Base-by-base conservation (phyloP, 2,888 invertebrate species). In the Oxycera nigricornis region DNA sequence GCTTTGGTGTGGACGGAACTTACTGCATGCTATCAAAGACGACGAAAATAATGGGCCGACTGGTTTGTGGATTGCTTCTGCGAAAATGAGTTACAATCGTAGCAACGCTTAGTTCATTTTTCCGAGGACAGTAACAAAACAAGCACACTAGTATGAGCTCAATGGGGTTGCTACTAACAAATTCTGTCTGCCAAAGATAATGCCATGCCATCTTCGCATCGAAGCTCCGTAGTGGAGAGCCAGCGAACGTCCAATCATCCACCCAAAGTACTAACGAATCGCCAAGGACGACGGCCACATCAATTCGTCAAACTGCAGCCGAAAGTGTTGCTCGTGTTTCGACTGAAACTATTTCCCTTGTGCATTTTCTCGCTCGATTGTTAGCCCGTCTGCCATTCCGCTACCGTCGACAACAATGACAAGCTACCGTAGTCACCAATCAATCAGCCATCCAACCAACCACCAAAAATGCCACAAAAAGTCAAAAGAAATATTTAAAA, bases 361-460 rank as follows among this genome's bases (percentile, higher is more conserved):
- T 50, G 41, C 70, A 67, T 39, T 57, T 72, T 67, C 59, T 59
- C 61, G 72, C 26, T 55, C 73, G 73, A 55, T 73, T 55, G 52
- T 46, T 57, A 70, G 73, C 52, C 73, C 55, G 59, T 59, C 68
- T 73, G 59, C 75, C 73, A 73, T 55, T 75, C 65, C 30, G 14
- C 30, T 9, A 72, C 26, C 59, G 57, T 31, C 59, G 59, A 11
- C 59, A 41, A 6, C 57, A 55, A 35, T 67, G 26, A 61, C 31
- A 4, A 28, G 14, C 57, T 35, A 59, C 57, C 20, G 41, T 20
- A 41, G 59, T 20, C 39, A 59, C 31, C 52, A 72, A 73, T 41
- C 52, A 73, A 50, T 17, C 46, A 31, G 11, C 31, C 62, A n/a
- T n/a, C n/a, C n/a, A 73, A 75, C 67, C 65, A 55, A 72, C 65